Evolutionary conservation across 2,888 invertebrate genomes (phyloP), one percentile per base, ranked within the genome.

Genomic region (Drosophila robusta): DNA sequence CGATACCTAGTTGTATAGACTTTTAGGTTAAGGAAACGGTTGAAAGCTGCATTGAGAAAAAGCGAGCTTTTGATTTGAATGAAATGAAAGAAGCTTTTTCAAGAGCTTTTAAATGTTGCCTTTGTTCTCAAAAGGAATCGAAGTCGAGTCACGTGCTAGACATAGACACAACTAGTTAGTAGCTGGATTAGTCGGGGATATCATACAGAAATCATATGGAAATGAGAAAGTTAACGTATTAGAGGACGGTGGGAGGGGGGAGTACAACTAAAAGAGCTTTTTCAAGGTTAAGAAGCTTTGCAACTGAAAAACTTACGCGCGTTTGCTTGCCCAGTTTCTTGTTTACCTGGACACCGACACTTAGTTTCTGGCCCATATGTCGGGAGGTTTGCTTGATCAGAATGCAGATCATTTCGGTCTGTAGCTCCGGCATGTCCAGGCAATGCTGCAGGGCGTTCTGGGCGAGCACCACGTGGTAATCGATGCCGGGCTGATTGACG

Each of bases 391-490:
- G 98, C 90, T 97, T 96, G 80, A 98, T 96, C 82, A 99, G 94
- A 80, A 96, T 97, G 88, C 98, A 97, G 89, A 97, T 96, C 90
- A 99, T 95, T 94, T 99, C 99, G 90, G 98, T 96, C 92, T 98
- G 98, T 78, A 99, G 94, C 93, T 98, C 98, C 45, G 95, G 94
- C 92, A 96, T 95, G 87, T 97, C 97, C 69, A 99, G 94, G 92
- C 98, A 98, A 92, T 97, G 97, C 90, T 97, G 97, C 62, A 99
- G 94, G 34, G 98, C 97, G 92, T 98, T 98, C 94, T 99, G 99
- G 14, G 98, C 98, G 69, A 99, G 94, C 67, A 97, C 97, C 89
- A 99, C 98, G 93, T 99, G 99, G 93, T 98, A 98, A 93, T 99
- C 99, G 86, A 99, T 97, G 90, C 98, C 97, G 57, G 98, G 97